Evolutionary conservation across 2,888 invertebrate species (phyloP).

Genomic region (Drosophila affinis): DNA sequence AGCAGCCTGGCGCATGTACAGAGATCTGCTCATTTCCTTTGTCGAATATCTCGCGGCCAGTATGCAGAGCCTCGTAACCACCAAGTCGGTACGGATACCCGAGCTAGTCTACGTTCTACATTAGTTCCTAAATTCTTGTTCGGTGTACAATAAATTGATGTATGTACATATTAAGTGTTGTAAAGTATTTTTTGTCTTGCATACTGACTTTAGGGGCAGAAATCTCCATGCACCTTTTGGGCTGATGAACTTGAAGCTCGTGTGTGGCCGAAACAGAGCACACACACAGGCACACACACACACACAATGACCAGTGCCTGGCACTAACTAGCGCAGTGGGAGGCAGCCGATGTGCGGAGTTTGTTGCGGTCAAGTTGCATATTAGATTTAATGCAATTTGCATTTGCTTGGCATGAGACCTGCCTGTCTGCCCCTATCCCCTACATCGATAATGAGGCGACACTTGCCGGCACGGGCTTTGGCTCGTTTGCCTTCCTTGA

Average conservation of each 20-base stretch:
- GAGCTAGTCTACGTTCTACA: slow-evolving; percentile 17
- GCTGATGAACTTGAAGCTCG: slow-evolving; percentile 24
- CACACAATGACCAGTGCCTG: slow-evolving; percentile 1
- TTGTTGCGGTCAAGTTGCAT: slow-evolving; percentile 69
- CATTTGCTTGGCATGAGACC: slow-evolving; percentile 47
- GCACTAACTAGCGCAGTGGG: neutral
- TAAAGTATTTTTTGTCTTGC: too few species aligned
- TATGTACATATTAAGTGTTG: too few species aligned
- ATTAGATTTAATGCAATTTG: slow-evolving; percentile 76
- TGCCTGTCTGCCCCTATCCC: slow-evolving; percentile 24
- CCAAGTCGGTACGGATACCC: neutral
- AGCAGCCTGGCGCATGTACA: slow-evolving; percentile 29
- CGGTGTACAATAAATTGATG: too few species aligned
- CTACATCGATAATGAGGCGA: slow-evolving; percentile 56
- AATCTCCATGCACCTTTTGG: too few species aligned
- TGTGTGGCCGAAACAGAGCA: neutral
- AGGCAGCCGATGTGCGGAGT: slow-evolving; percentile 47
- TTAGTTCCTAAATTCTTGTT: slow-evolving; percentile 3
- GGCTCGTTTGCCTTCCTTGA: slow-evolving; percentile 17
- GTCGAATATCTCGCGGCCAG: neutral
- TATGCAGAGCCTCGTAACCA: neutral
- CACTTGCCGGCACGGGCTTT: slow-evolving; percentile 37
- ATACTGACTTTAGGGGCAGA: too few species aligned
- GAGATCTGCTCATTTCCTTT: slow-evolving; percentile 19
- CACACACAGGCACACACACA: neutral